Conservation (phyloP, 2,888 invertebrate species). For the Spilosoma lubricipeda region DNA sequence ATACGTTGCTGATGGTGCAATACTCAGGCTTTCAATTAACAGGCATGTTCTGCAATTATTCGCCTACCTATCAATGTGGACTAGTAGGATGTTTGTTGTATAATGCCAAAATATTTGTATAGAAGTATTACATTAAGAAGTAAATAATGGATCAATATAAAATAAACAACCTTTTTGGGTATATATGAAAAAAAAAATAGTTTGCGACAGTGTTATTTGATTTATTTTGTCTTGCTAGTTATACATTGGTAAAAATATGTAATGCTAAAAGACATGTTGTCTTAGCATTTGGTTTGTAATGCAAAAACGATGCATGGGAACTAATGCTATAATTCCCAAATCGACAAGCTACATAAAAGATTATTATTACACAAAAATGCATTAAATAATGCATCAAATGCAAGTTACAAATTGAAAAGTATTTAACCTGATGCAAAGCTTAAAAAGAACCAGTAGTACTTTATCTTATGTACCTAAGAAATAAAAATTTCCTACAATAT, state of each 20-base stretch:
- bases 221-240: slow-evolving; percentile 86
- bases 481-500: slow-evolving; percentile 82
- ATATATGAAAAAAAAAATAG: slow-evolving; percentile 27
- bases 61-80: no score
- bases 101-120: no score
- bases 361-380: slow-evolving; percentile 53
- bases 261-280: slow-evolving; percentile 85
- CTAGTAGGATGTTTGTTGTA: no score
- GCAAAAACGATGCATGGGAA: slow-evolving; percentile 74
- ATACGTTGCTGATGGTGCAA: no score
- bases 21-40: no score
- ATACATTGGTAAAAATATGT: slow-evolving; percentile 85
- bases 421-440: slow-evolving; percentile 72
- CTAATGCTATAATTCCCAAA: slow-evolving; percentile 58
- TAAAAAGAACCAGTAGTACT: slow-evolving; percentile 79
- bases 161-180: neutral
- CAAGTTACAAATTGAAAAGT: slow-evolving; percentile 53
- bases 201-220: slow-evolving; percentile 80
- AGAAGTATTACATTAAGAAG: no score
- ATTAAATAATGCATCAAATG: slow-evolving; percentile 58
- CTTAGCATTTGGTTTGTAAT: slow-evolving; percentile 82
- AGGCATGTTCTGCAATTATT: no score
- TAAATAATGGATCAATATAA: neutral
- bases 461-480: slow-evolving; percentile 83
- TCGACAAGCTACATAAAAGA: slow-evolving; percentile 57